A percentile compares a stretch with the other conserved stretches of the same genome.
Evolutionary conservation across 2,113 vertebrate genomes (phyloP).

Genomic region (Laterallus jamaicensis): DNA sequence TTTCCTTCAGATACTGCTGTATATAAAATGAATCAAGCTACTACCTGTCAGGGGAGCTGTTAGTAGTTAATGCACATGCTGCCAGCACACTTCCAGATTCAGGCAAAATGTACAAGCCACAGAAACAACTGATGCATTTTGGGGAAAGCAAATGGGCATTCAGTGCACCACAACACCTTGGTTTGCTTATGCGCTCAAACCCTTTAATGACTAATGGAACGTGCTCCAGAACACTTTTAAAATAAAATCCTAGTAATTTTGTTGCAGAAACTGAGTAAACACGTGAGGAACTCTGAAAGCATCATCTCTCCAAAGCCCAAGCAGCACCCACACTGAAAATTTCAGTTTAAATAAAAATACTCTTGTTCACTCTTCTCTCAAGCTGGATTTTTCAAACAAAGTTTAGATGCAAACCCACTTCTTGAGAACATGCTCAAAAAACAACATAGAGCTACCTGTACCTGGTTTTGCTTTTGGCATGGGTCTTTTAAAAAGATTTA

Average conservation of each 20-base stretch:
- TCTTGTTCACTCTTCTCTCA: neutral
- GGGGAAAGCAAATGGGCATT: neutral
- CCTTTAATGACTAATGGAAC: neutral
- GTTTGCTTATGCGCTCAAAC: neutral
- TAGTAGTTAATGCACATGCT: neutral
- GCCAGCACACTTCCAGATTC: neutral
- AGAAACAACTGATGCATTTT: neutral
- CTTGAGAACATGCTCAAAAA: neutral
- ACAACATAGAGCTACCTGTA: slow-evolving; percentile 38
- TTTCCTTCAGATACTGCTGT: neutral
- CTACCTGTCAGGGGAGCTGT: neutral
- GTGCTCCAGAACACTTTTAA: neutral
- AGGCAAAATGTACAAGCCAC: neutral
- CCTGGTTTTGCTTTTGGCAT: slow-evolving; percentile 88
- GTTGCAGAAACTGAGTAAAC: neutral
- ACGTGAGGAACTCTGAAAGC: neutral
- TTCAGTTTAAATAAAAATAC: neutral
- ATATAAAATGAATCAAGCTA: neutral
- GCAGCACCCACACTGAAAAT: neutral
- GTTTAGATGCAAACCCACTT: neutral
- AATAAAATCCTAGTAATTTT: neutral
- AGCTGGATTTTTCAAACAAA: neutral
- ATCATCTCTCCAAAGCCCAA: neutral
- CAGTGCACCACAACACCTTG: neutral
- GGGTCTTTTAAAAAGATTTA: slow-evolving; percentile 89